Base-by-base conservation (phyloP, 2,113 vertebrate genomes). In the Podarcis raffonei region DNA sequence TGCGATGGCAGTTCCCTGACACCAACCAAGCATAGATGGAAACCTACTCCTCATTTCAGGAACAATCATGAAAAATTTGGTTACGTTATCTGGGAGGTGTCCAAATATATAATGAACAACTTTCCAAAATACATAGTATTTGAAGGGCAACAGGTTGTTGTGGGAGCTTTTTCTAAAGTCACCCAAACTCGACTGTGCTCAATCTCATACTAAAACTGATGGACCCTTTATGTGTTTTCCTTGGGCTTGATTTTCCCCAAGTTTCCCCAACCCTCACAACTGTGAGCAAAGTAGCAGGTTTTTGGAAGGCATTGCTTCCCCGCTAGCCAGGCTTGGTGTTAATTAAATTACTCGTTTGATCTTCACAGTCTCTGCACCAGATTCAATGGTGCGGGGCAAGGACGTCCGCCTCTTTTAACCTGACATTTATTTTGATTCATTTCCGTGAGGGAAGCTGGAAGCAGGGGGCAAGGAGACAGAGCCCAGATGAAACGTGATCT, bases 271-370 rank as follows among this genome's bases (percentile, higher is more conserved):
- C 42, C 20, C 32, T 71, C 66, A 72, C 12, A 12, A 57, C 5
- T 12, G 32, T 39, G 32, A 35, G n/a, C 48, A 35, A 86, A 69
- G 76, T n/a, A 69, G 23, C 16, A 6, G 25, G 0, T n/a, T 57
- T 89, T 90, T 18, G 5, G 15, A 91, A 83, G 62, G 77, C 74
- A 59, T 86, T 87, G 3, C 20, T 6, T 20, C 83, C 27, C 22
- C 27, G 30, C 12, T 77, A 87, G 72, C 6, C 48, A 25, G 87
- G 39, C 30, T 81, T 4, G 6, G 22, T 78, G 25, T 6, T 92
- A 94, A 94, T 94, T 88, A 90, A 92, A 93, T 92, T 91, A 75
- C 68, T 5, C n/a, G 6, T 86, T 85, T 92, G 89, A 91, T 86
- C 80, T 91, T 84, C 85, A 80, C 68, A 84, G 39, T 78, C 74